These are phyloP conservation scores for Cheilosia scutellata DNA, from an alignment of 2,888 invertebrate species.

Conservation along the genomic window DNA sequence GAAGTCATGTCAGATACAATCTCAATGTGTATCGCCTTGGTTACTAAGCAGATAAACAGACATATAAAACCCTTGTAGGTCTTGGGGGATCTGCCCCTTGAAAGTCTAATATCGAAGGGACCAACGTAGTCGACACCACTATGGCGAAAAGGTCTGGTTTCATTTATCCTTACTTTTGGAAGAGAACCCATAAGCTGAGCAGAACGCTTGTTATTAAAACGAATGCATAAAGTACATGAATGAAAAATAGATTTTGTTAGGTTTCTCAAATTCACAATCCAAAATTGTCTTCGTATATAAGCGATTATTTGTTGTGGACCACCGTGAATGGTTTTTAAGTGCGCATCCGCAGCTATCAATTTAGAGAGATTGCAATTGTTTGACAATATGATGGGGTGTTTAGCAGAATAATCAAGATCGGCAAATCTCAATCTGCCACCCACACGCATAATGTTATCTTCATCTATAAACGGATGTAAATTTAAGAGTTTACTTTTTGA, in stretches of 20 bases:
- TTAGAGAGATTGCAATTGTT: neutral
- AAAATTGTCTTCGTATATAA: neutral
- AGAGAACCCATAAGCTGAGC: slow-evolving; percentile 42
- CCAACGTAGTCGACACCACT: slow-evolving; percentile 50
- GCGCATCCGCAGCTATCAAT: neutral
- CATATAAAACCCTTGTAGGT: slow-evolving; percentile 16
- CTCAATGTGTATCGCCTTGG: slow-evolving; percentile 17
- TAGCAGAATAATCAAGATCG: neutral
- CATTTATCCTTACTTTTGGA: slow-evolving; percentile 4
- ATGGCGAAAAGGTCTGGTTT: slow-evolving; percentile 1
- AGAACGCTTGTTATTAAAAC: too few species aligned
- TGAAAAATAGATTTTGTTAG: neutral
- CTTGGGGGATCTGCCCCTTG: neutral
- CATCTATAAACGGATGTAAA: too few species aligned
- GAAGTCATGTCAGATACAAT: slow-evolving; percentile 9
- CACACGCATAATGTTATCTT: neutral
- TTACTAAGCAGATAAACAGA: slow-evolving; percentile 21
- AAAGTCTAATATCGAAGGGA: slow-evolving; percentile 36
- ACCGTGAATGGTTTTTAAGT: neutral
- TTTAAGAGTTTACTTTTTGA: too few species aligned
- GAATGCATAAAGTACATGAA: neutral
- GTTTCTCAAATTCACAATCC: neutral
- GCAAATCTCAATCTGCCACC: neutral
- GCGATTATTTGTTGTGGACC: neutral
- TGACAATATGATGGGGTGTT: neutral